Base-by-base conservation (phyloP, 2,113 vertebrate species). In the Sarotherodon lohbergeri region DNA sequence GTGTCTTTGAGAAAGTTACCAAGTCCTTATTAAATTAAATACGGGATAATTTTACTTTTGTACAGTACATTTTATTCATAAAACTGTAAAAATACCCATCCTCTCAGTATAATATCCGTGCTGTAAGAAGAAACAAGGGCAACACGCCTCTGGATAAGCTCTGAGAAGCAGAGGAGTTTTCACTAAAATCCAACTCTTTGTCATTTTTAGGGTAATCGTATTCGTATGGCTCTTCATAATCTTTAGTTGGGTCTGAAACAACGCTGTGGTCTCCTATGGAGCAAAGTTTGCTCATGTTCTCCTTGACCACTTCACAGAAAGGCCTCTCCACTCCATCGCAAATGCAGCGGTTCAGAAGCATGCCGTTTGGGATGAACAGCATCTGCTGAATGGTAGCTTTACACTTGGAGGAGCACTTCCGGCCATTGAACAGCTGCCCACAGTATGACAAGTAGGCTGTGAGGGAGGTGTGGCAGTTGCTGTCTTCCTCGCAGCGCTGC, bases 301-400 rank as follows among this genome's bases (percentile, higher is more conserved):
- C 96, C 88, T 97, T 97, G 71, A 97, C 96, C 91, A 97, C 96
- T 82, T 97, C 96, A 48, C 97, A 97, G 93, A 97, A 97, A 3
- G 96, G 96, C 73, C 97, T 91, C 94, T 97, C 97, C 52, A 96
- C 94, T 1, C 97, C 96, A 61, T 97, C 97, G 52, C 96, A 97
- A 3, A 97, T 95, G 34, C 96, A 97, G 41, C 92, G 95, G 93
- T 97, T 96, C 2, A 97, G 95, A 87, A 96, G 89, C 73, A 89
- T 48, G 32, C 96, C 97, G 34, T 92, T 94, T 0, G 96, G 97
- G 79, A 96, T 95, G 86, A 95, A 93, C 9, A 97, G 95, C 95
- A 97, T 96, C 89, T 96, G 93, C 85, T 96, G 95, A 22, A 97
- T 97, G 88, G 95, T 96, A 84, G 89, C 92, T 55, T 93, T 95